Evolutionary conservation across 2,888 invertebrate species (phyloP).

Genomic region (Parthenolecanium corni): DNA sequence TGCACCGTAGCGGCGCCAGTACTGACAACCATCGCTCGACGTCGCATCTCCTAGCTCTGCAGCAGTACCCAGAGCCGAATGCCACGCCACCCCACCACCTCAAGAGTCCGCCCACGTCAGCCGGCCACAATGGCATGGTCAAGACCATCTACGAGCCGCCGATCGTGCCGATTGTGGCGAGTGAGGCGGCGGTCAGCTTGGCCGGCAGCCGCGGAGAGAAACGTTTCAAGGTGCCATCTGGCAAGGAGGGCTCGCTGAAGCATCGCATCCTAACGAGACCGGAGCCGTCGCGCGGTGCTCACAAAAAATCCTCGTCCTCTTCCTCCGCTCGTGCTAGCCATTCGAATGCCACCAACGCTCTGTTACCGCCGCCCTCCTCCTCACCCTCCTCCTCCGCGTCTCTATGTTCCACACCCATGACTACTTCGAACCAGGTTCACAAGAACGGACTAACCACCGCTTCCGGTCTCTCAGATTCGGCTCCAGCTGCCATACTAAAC

Average conservation of each 20-base stretch:
- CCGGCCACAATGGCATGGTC: neutral
- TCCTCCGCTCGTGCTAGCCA: neutral
- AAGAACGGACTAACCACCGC: neutral
- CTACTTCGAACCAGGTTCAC: neutral
- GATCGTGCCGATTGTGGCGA: constrained; percentile 34
- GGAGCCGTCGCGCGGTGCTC: constrained; percentile 5
- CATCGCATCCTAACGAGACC: constrained; percentile 41
- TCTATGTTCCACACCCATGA: neutral
- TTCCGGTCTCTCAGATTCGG: constrained; percentile 38
- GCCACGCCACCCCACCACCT: neutral
- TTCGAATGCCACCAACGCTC: neutral
- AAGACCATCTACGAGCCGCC: constrained; percentile 1
- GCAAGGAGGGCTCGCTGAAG: constrained; percentile 39
- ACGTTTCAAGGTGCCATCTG: constrained; percentile 29
- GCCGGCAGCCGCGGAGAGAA: constrained; percentile 33
- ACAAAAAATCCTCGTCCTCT: neutral
- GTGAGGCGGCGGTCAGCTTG: constrained; percentile 37
- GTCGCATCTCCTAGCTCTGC: neutral
- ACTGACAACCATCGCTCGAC: neutral
- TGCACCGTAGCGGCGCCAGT: neutral
- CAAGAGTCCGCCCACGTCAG: neutral
- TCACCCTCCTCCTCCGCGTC: neutral
- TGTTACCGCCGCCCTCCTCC: neutral
- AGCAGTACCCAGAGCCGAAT: neutral
- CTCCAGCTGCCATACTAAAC: constrained; percentile 34